Evolutionary conservation across 92 coral and sea anemone species (phyloP).

Genomic region (Paragorgia papillata): DNA sequence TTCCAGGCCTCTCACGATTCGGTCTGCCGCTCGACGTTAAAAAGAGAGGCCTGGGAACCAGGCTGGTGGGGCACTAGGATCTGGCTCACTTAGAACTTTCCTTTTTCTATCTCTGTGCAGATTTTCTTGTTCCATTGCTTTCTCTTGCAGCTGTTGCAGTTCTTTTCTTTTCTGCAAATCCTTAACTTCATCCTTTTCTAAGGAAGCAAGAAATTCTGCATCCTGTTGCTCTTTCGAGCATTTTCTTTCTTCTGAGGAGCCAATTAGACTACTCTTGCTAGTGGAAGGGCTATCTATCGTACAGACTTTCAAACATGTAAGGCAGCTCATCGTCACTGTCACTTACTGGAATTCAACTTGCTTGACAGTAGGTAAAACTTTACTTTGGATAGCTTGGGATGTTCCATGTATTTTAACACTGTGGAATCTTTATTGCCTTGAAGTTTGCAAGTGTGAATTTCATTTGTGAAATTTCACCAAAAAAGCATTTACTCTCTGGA

Average conservation of each 20-base stretch:
- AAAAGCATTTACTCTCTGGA: constrained; percentile 57
- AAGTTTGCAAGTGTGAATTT: constrained; percentile 48
- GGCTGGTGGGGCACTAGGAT: too few species aligned
- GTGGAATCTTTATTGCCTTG: constrained; percentile 35
- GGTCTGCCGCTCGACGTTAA: too few species aligned
- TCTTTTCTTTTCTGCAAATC: constrained; percentile 22
- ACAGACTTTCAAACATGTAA: not conserved
- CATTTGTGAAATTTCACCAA: constrained; percentile 48
- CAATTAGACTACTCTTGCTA: constrained; percentile 13
- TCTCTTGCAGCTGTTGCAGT: constrained; percentile 20
- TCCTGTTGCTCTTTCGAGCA: constrained; percentile 18
- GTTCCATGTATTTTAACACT: constrained; percentile 44
- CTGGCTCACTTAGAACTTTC: not conserved
- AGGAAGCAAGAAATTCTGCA: constrained; percentile 18
- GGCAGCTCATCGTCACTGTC: constrained; percentile 16
- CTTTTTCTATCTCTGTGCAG: not conserved
- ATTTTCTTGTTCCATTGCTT: constrained; percentile 27
- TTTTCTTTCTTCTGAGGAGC: constrained; percentile 40
- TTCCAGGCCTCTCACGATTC: too few species aligned
- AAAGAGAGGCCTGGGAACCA: too few species aligned
- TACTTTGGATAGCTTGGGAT: constrained; percentile 51
- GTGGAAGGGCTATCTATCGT: not conserved
- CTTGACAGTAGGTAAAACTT: constrained; percentile 61
- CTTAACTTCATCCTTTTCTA: constrained; percentile 31
- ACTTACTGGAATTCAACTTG: not conserved